Evolutionary conservation across 37 sponge, comb jelly and placozoan genomes (phyloP).

Genomic region (Geodia barretti): DNA sequence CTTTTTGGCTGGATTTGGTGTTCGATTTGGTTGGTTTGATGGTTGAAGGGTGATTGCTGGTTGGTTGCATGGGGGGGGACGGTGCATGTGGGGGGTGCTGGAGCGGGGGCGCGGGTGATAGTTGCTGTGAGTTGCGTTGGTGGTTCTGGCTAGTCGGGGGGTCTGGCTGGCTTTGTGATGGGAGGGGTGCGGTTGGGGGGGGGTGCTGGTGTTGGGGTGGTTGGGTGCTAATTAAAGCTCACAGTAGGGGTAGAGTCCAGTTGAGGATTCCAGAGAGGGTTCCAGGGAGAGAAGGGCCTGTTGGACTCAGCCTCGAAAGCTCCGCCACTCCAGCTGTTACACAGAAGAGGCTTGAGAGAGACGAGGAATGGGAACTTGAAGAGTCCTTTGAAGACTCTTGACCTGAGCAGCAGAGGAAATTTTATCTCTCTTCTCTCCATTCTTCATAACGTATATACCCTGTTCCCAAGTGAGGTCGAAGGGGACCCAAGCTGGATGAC

Average conservation of each 20-base stretch:
- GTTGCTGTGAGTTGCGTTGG: conserved; percentile 44
- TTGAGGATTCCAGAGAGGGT: conserved; percentile 33
- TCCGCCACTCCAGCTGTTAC: conserved; percentile 26
- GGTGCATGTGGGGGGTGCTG: conserved; percentile 32
- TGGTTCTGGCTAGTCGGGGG: conserved; percentile 42
- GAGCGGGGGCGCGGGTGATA: conserved; percentile 36
- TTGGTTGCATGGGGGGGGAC: neutral
- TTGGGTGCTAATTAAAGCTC: conserved; percentile 4
- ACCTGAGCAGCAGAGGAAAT: conserved; percentile 39
- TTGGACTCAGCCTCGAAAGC: conserved; percentile 45
- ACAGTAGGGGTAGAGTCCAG: conserved; percentile 72
- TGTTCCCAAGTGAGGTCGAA: conserved; percentile 50
- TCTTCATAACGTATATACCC: neutral
- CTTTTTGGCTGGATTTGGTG: too few relatives aligned
- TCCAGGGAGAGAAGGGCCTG: conserved; percentile 31
- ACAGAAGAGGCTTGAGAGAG: conserved; percentile 23
- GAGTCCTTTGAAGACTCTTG: conserved; percentile 38
- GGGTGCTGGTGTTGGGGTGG: conserved; percentile 25
- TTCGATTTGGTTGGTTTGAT: too few relatives aligned
- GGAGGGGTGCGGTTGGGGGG: conserved; percentile 32
- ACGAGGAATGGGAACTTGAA: conserved; percentile 63
- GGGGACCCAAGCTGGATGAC: conserved; percentile 48
- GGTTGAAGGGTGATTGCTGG: neutral
- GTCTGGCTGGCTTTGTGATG: conserved; percentile 38
- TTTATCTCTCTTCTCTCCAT: too few relatives aligned